phyloP scores from a whole-genome alignment of 37 sponge, comb jelly and placozoan species.

The Trichoplax adhaerens region DNA sequence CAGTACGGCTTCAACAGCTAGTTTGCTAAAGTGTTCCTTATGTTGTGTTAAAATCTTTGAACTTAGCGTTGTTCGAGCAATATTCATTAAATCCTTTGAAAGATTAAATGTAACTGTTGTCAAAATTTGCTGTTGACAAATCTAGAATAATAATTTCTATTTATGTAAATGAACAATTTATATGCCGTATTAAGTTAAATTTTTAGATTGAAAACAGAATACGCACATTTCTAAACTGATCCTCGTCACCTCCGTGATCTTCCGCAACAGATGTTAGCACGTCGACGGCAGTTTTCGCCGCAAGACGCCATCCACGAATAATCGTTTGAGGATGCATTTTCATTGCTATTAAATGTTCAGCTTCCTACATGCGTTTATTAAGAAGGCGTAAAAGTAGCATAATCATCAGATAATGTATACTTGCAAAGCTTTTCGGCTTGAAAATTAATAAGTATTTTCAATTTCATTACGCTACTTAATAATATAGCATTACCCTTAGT shows the following conservation, averaged over 20 bases:
- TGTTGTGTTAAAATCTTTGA: conserved; percentile 93
- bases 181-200: too few relatives aligned
- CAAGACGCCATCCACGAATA: conserved; percentile 35
- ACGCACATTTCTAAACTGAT: neutral
- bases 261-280: conserved; percentile 39
- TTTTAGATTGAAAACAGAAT: too few relatives aligned
- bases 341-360: conserved; percentile 55
- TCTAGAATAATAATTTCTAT: too few relatives aligned
- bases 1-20: conserved; percentile 88
- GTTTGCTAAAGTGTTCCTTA: conserved; percentile 73
- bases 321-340: conserved; percentile 96
- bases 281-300: conserved; percentile 11
- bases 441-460: neutral
- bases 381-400: neutral
- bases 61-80: conserved; percentile 89
- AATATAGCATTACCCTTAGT: conserved; percentile 40
- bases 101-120: neutral
- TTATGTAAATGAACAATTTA: too few relatives aligned
- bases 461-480: neutral
- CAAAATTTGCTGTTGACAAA: too few relatives aligned
- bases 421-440: neutral
- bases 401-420: neutral
- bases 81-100: conserved; percentile 74
- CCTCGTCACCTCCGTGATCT: conserved; percentile 52
- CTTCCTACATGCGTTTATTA: conserved; percentile 34